Evolutionary conservation across 2,797 vertebrate species (phyloP).

Genomic region (Melanitta fusca): DNA sequence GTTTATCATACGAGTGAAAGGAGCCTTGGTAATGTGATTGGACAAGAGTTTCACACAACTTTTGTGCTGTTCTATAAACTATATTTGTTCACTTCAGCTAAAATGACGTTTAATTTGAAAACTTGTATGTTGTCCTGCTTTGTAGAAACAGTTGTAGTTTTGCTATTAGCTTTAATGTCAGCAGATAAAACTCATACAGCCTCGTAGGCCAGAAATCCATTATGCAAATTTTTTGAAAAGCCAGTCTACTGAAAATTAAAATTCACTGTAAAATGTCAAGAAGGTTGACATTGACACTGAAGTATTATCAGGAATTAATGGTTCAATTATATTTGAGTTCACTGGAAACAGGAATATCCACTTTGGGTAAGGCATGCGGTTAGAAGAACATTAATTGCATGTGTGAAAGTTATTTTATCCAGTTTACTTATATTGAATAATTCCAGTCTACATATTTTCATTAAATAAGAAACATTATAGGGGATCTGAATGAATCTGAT

Average conservation of each 20-base stretch:
- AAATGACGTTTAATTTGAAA: neutral
- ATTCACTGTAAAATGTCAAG: neutral
- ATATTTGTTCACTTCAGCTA: neutral
- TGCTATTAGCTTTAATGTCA: neutral
- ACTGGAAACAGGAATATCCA: neutral
- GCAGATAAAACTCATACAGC: neutral
- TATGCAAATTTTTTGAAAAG: neutral
- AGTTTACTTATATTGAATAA: neutral
- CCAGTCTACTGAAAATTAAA: neutral
- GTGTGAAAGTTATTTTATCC: neutral
- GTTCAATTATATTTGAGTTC: neutral
- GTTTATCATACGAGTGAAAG: neutral
- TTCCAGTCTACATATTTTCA: neutral
- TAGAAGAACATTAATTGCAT: neutral
- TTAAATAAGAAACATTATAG: neutral
- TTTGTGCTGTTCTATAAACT: neutral
- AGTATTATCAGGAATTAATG: neutral
- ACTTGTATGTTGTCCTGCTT: neutral
- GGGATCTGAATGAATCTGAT: neutral
- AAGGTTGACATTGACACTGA: neutral
- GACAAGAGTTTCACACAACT: neutral
- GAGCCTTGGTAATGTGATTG: neutral
- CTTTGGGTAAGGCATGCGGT: neutral
- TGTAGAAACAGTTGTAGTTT: neutral
- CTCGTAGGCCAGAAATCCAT: neutral